These are phyloP conservation scores for Calidris pugnax DNA, from an alignment of 2,113 vertebrate species.

Conservation along the genomic window DNA sequence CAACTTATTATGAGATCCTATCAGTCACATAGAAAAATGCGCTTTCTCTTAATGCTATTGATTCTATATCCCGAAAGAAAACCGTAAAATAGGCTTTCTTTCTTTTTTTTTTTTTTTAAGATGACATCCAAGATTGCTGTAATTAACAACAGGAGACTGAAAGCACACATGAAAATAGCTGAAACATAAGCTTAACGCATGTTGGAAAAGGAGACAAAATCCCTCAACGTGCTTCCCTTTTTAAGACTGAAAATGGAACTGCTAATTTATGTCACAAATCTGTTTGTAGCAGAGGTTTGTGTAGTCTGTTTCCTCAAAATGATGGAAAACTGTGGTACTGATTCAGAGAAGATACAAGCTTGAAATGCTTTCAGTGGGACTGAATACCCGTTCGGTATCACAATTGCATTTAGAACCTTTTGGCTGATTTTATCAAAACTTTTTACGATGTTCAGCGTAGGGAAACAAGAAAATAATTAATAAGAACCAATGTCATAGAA, in stretches of 20 bases:
- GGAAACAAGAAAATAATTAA: background rate
- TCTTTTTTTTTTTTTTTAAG: background rate
- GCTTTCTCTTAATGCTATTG: background rate
- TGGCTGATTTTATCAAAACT: background rate
- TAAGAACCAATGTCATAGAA: background rate
- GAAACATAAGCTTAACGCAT: slow-evolving; percentile 15
- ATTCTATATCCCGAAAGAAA: background rate
- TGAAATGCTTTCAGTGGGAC: background rate
- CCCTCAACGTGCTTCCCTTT: background rate
- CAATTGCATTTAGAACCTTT: background rate
- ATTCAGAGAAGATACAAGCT: background rate
- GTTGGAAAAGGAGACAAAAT: slow-evolving; percentile 17
- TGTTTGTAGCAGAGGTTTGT: background rate
- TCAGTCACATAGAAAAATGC: background rate
- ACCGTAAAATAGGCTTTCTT: background rate
- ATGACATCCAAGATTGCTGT: background rate
- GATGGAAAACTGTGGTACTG: background rate
- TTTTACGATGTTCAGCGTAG: background rate
- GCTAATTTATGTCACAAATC: background rate
- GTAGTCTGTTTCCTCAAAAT: background rate
- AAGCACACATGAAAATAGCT: background rate
- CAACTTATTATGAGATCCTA: background rate
- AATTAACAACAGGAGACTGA: slow-evolving; percentile 16
- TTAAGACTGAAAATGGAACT: slow-evolving; percentile 7
- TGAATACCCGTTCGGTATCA: background rate